phyloP scores from a whole-genome alignment of 2,797 vertebrate species.

The Molothrus ater region DNA sequence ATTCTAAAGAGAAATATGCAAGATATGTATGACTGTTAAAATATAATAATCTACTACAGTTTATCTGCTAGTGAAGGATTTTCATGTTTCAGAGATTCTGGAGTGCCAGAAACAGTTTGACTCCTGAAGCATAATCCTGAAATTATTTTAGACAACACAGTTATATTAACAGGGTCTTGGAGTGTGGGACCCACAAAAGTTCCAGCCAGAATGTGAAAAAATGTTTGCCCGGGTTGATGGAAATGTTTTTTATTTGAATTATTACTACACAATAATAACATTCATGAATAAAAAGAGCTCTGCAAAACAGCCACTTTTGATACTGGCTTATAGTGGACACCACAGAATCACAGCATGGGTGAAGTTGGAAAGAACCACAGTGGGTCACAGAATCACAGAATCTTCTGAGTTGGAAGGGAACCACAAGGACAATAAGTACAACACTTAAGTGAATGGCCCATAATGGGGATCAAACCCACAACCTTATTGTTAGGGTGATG shows the following conservation, averaged over 20 bases:
- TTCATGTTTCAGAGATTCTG: not conserved
- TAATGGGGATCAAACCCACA: not conserved
- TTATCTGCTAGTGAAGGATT: not conserved
- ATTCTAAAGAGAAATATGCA: not conserved
- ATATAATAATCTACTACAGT: not conserved
- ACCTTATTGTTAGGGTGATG: too few relatives aligned
- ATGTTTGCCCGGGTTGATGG: accelerated
- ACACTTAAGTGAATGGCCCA: not conserved
- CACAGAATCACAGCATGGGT: not conserved
- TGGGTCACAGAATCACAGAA: not conserved
- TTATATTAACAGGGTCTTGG: not conserved
- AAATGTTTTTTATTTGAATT: not conserved
- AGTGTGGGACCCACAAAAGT: not conserved
- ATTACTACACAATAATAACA: accelerated
- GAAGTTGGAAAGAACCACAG: not conserved
- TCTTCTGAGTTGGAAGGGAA: not conserved
- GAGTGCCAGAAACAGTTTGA: not conserved
- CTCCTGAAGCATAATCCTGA: not conserved
- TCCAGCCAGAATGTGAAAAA: not conserved
- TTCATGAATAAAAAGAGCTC: accelerated
- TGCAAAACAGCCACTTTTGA: not conserved
- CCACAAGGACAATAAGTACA: not conserved
- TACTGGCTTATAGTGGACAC: accelerated
- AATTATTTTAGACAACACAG: not conserved
- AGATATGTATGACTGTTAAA: not conserved